Evolutionary conservation across 2,888 invertebrate genomes (phyloP).

Genomic region (Papilio gigon): DNA sequence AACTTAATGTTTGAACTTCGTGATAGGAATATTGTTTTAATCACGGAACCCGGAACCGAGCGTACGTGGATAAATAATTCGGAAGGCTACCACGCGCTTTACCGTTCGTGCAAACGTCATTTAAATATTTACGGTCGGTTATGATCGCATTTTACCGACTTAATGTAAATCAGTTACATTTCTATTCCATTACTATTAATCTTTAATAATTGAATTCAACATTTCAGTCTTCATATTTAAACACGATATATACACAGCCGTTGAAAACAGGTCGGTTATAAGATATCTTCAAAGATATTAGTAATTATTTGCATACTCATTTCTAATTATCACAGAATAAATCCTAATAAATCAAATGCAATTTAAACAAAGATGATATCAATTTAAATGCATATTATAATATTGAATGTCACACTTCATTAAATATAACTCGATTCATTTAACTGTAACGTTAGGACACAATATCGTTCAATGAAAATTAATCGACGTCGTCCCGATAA

Average conservation of each 20-base stretch:
- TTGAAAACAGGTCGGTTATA: too few relatives aligned
- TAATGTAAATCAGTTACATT: neutral
- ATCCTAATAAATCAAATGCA: too few relatives aligned
- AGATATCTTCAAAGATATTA: too few relatives aligned
- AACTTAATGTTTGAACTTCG: constrained; percentile 25
- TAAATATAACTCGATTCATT: neutral
- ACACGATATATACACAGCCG: neutral
- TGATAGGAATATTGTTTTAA: constrained; percentile 30
- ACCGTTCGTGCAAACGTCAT: constrained; percentile 24
- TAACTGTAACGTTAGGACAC: neutral
- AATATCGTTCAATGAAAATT: neutral
- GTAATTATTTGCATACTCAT: too few relatives aligned
- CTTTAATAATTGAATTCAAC: neutral
- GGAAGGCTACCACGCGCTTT: neutral
- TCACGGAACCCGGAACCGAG: constrained; percentile 21
- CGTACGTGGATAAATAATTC: constrained; percentile 10
- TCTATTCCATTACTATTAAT: neutral
- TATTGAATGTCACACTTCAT: neutral
- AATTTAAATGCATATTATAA: neutral
- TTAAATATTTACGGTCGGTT: constrained; percentile 21
- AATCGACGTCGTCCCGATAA: neutral
- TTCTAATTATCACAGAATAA: too few relatives aligned
- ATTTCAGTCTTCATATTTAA: neutral
- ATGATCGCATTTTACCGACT: neutral
- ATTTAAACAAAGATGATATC: neutral